phyloP scores from a whole-genome alignment of 2,113 vertebrate genomes.

The Telmatochromis brachygnathus region DNA sequence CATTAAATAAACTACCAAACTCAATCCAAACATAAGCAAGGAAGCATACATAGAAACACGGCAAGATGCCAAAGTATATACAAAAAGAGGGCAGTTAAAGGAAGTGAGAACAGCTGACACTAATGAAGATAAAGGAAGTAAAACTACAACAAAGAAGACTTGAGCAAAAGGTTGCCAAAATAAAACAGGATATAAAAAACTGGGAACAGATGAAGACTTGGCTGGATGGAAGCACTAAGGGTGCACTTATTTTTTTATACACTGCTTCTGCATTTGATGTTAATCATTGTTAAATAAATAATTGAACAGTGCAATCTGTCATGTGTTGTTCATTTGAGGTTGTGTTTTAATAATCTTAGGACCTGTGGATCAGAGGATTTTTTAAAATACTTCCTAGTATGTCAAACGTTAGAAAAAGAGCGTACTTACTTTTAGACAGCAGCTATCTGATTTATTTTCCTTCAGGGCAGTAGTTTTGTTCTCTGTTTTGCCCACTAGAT shows the following conservation, averaged over 20 bases:
- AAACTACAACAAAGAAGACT: not conserved
- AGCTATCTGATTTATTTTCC: not conserved
- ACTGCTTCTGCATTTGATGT: not conserved
- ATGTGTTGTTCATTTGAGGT: not conserved
- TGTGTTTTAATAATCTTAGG: not conserved
- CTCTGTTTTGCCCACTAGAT: conserved; percentile 5
- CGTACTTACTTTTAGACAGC: not conserved
- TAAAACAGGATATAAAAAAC: not conserved
- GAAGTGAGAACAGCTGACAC: not conserved
- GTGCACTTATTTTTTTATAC: not conserved
- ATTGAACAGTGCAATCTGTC: not conserved
- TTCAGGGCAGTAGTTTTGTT: not conserved
- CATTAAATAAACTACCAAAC: not conserved
- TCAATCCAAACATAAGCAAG: not conserved
- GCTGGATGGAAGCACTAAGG: not conserved
- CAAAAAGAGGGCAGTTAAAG: not conserved
- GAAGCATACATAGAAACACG: not conserved
- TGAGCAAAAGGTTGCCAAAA: not conserved
- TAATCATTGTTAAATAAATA: not conserved
- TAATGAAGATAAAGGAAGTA: not conserved
- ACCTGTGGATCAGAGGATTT: not conserved
- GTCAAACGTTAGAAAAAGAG: not conserved
- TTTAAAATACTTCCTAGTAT: not conserved
- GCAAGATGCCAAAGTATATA: not conserved
- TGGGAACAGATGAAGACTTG: not conserved